A percentile compares a stretch with the other conserved stretches of the same genome.
phyloP scores from a whole-genome alignment of 2,888 invertebrate species.

The Blomia tropicalis region DNA sequence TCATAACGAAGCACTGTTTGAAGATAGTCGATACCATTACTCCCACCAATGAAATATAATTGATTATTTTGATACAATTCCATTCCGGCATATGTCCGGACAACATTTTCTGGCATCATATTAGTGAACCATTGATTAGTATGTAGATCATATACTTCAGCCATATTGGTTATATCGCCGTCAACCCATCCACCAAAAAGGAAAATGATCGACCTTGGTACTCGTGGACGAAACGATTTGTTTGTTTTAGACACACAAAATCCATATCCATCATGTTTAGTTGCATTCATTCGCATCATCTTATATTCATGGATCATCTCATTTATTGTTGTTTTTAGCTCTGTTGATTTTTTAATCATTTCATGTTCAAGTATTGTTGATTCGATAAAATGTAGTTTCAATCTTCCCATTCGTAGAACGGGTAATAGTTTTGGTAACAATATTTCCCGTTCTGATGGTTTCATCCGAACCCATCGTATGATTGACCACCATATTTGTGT shows the following conservation, averaged over 20 bases:
- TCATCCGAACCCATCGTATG: neutral
- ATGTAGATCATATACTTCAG: constrained; percentile 39
- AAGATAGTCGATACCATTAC: constrained; percentile 38
- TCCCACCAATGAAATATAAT: constrained; percentile 40
- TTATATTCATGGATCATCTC: neutral
- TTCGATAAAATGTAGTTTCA: neutral
- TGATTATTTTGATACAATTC: constrained; percentile 27
- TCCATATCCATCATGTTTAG: constrained; percentile 17
- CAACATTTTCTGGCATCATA: neutral
- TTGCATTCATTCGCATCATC: neutral
- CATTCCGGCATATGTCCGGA: constrained; percentile 23
- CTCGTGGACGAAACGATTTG: constrained; percentile 42
- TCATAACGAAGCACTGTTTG: constrained; percentile 37
- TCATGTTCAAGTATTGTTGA: neutral
- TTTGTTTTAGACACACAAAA: neutral
- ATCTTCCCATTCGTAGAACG: neutral
- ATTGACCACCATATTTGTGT: neutral
- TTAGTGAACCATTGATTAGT: constrained; percentile 52
- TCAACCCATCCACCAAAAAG: constrained; percentile 46
- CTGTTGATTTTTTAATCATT: neutral
- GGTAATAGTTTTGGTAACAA: neutral
- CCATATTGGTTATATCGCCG: constrained; percentile 56
- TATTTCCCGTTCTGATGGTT: neutral
- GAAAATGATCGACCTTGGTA: constrained; percentile 42
- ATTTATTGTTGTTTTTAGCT: neutral